A percentile compares a stretch with the other conserved stretches of the same genome.
phyloP scores from a whole-genome alignment of 2,888 invertebrate genomes.

The Rotaria magnacalcarata region DNA sequence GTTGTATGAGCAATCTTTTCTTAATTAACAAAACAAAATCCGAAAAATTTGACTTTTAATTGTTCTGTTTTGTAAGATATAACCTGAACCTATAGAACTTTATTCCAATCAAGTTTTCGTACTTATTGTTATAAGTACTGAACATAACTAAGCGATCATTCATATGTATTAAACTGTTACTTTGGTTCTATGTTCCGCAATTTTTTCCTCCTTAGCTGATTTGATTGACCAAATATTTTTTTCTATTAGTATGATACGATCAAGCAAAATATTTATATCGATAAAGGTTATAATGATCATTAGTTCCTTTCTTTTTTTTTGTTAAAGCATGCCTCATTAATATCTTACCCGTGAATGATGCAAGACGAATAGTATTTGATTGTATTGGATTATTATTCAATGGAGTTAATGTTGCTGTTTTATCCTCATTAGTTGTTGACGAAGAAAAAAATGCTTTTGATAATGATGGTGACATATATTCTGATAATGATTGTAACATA shows the following conservation, averaged over 20 bases:
- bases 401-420: conserved; percentile 31
- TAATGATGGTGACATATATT: conserved; percentile 32
- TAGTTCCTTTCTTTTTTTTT: background rate
- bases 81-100: background rate
- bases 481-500: conserved; percentile 28
- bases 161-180: background rate
- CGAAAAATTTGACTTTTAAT: no score
- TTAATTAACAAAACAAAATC: no score
- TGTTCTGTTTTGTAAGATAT: background rate
- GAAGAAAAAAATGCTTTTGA: conserved; percentile 5
- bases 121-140: background rate
- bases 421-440: conserved; percentile 12
- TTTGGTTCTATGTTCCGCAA: background rate
- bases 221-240: background rate
- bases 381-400: background rate
- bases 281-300: background rate
- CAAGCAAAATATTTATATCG: background rate
- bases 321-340: background rate
- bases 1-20: conserved; percentile 9
- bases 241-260: background rate
- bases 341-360: conserved; percentile 29
- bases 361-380: background rate
- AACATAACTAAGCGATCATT: background rate
- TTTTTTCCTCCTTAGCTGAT: background rate
- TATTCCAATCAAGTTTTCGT: no score